Evolutionary conservation across 2,888 invertebrate genomes (phyloP).

Genomic region (Ischnus inquisitorius): DNA sequence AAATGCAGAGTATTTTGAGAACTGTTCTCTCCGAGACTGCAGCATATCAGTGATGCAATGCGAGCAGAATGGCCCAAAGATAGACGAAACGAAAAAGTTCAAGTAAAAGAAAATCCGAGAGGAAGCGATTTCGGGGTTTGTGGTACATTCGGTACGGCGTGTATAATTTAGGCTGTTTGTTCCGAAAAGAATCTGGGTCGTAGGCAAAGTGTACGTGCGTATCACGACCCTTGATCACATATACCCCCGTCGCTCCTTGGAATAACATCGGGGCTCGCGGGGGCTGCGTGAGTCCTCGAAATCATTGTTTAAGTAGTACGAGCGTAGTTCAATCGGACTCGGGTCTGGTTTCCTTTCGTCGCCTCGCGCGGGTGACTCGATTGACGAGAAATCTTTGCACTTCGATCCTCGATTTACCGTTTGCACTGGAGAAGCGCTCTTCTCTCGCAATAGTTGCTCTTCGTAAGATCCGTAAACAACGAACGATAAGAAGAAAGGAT

Average conservation of each 20-base stretch:
- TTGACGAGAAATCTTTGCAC: slow-evolving; percentile 7
- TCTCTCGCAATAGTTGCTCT: neutral
- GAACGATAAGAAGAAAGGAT: neutral
- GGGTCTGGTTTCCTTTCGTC: slow-evolving; percentile 4
- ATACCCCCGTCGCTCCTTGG: slow-evolving; percentile 34
- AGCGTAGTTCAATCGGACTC: slow-evolving; percentile 49
- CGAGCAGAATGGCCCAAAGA: neutral
- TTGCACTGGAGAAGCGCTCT: neutral
- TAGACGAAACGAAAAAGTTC: neutral
- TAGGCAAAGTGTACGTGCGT: slow-evolving; percentile 54
- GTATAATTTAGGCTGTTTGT: slow-evolving; percentile 49
- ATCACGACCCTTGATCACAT: slow-evolving; percentile 61
- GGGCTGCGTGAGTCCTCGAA: slow-evolving; percentile 59
- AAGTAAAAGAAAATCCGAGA: neutral
- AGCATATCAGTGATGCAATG: no score
- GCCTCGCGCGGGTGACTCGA: neutral
- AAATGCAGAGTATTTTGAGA: no score
- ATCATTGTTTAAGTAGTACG: slow-evolving; percentile 63
- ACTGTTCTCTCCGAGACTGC: no score
- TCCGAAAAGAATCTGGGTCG: slow-evolving; percentile 62
- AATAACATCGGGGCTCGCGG: slow-evolving; percentile 47
- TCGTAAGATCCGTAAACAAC: neutral
- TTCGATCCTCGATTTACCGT: neutral
- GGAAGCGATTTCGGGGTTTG: neutral
- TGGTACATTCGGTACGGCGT: slow-evolving; percentile 11